These are phyloP conservation scores for Silurus asotus DNA, from an alignment of 2,113 vertebrate species.

Conservation along the genomic window DNA sequence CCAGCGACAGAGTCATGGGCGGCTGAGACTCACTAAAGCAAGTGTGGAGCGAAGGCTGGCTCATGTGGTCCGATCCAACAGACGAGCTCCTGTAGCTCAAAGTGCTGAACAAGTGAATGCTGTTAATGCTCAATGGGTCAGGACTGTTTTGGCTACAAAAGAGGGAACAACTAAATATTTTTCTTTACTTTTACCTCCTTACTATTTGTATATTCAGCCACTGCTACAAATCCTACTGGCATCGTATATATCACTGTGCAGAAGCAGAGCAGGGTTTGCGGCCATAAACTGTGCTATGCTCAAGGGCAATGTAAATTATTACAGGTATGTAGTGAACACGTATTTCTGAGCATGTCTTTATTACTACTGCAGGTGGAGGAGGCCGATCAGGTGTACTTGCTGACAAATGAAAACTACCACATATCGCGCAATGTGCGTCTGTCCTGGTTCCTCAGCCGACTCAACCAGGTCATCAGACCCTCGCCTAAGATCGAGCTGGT, in stretches of 20 bases:
- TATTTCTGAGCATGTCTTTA: background rate
- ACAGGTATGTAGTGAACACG: background rate
- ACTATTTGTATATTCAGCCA: background rate
- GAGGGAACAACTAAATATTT: background rate
- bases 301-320: background rate
- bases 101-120: no score
- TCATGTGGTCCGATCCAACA: no score
- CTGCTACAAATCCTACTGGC: background rate
- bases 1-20: no score
- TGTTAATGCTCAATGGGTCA: no score
- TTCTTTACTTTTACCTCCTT: background rate
- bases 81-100: no score
- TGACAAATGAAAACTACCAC: conserved; percentile 95
- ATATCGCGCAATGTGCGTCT: conserved; percentile 96
- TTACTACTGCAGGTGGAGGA: conserved; percentile 83
- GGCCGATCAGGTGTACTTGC: conserved; percentile 91
- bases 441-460: conserved; percentile 91
- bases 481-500: conserved; percentile 84
- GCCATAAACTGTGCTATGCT: background rate
- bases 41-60: no score
- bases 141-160: no score
- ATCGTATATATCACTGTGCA: background rate
- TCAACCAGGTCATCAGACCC: conserved; percentile 87
- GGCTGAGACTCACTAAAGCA: no score
- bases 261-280: background rate